phyloP scores from a whole-genome alignment of 1,140 invertebrate genomes.

The Calosoma granatense region DNA sequence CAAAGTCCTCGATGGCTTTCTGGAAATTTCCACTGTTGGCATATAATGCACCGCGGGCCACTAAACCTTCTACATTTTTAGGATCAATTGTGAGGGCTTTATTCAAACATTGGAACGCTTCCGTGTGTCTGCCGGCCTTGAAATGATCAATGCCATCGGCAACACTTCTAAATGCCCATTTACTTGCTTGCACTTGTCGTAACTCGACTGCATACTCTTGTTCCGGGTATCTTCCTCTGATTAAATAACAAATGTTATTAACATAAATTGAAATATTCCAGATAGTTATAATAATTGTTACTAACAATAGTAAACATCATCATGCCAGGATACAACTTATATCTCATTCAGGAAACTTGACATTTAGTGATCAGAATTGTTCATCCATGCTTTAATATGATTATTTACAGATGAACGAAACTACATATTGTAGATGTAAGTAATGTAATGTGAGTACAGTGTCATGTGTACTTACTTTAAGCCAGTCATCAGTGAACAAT shows the following conservation, averaged over 20 bases:
- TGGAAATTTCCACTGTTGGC: conserved; percentile 89
- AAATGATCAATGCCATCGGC: conserved; percentile 90
- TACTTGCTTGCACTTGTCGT: conserved; percentile 77
- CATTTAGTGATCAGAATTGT: no score
- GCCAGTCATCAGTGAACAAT: conserved; percentile 63
- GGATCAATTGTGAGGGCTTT: conserved; percentile 87
- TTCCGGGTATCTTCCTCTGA: conserved; percentile 64
- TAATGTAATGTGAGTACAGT: conserved; percentile 14
- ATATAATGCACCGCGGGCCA: conserved; percentile 86
- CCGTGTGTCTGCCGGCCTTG: conserved; percentile 78
- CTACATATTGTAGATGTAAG: background rate
- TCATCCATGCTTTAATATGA: no score
- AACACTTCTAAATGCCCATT: conserved; percentile 86
- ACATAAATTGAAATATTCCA: background rate
- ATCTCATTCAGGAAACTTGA: no score
- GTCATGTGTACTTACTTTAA: conserved; percentile 48
- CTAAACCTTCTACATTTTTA: conserved; percentile 86
- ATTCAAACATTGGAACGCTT: conserved; percentile 92
- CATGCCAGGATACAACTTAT: background rate
- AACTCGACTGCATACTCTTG: conserved; percentile 74
- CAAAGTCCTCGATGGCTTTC: conserved; percentile 91
- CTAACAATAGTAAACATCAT: no score
- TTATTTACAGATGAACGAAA: no score
- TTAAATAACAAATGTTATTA: conserved; percentile 19
- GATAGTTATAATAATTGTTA: background rate